phyloP scores from a whole-genome alignment of 2,113 vertebrate species.

The Saccopteryx leptura region DNA sequence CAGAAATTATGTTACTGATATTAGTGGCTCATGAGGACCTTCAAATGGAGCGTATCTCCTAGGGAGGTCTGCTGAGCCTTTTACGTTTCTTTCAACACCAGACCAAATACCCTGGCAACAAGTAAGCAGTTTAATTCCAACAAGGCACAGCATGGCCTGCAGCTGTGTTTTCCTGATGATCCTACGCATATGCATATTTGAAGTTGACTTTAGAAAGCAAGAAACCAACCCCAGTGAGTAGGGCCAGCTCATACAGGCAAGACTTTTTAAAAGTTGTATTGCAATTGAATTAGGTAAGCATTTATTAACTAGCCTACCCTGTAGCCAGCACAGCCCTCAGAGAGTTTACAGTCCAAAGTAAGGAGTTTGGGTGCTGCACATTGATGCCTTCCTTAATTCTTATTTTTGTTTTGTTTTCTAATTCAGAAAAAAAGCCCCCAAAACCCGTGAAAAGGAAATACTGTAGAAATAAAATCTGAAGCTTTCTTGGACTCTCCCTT shows the following conservation, averaged over 20 bases:
- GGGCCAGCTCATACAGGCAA: not conserved
- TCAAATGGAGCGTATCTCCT: not conserved
- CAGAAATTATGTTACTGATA: constrained; percentile 21
- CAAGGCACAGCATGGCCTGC: not conserved
- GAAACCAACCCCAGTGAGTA: not conserved
- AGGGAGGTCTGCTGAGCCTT: not conserved
- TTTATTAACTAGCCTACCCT: not conserved
- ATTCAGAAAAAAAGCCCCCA: constrained; percentile 23
- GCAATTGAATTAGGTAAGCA: not conserved
- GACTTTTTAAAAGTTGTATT: constrained; percentile 17
- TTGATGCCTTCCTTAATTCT: not conserved
- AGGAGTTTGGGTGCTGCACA: not conserved
- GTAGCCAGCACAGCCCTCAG: not conserved
- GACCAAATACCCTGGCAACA: not conserved
- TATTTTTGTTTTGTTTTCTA: constrained; percentile 10
- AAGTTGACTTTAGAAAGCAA: constrained; percentile 29
- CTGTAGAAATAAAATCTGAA: not conserved
- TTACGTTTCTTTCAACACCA: not conserved
- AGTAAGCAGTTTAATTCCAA: not conserved
- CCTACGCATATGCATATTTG: not conserved
- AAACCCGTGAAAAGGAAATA: not conserved
- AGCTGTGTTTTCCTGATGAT: not conserved
- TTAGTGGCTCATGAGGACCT: not conserved
- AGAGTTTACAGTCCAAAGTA: not conserved
- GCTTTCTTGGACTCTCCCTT: not conserved